A percentile compares a stretch with the other conserved stretches of the same genome.
Evolutionary conservation across 2,113 vertebrate genomes (phyloP).

Genomic region (Chionomys nivalis): DNA sequence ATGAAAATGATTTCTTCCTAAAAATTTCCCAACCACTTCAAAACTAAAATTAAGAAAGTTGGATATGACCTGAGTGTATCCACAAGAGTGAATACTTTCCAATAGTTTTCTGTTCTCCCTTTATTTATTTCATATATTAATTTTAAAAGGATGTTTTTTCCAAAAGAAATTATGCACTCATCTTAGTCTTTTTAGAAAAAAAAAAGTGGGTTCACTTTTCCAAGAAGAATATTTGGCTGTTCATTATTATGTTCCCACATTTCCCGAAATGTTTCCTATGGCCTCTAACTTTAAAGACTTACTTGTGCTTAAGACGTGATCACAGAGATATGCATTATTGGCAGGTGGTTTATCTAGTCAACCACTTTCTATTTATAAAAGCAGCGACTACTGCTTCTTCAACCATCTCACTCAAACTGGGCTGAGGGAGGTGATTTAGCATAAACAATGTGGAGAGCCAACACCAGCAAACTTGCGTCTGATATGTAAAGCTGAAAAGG

Average conservation of each 20-base stretch:
- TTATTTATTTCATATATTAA: conserved; percentile 45
- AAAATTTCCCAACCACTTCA: conserved; percentile 11
- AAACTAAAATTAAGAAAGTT: conserved; percentile 31
- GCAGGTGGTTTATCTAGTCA: conserved; percentile 27
- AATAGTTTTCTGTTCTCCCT: not conserved
- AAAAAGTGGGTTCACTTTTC: conserved; percentile 33
- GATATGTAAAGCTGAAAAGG: not conserved
- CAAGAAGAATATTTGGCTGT: not conserved
- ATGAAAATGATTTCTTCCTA: conserved; percentile 41
- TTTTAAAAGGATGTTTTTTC: not conserved
- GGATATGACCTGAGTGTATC: not conserved
- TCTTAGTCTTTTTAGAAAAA: conserved; percentile 4
- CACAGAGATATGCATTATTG: not conserved
- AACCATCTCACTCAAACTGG: not conserved
- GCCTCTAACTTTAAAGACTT: not conserved
- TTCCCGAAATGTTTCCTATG: conserved; percentile 42
- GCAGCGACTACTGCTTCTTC: not conserved
- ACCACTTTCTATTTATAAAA: not conserved
- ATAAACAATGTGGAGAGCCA: not conserved
- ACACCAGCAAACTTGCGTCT: not conserved
- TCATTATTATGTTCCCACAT: not conserved
- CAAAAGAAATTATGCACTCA: conserved; percentile 11
- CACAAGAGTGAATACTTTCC: not conserved
- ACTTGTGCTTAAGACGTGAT: conserved; percentile 6
- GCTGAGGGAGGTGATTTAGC: not conserved